Evolutionary conservation across 2,113 vertebrate genomes (phyloP).

Genomic region (Synchiropus splendidus): DNA sequence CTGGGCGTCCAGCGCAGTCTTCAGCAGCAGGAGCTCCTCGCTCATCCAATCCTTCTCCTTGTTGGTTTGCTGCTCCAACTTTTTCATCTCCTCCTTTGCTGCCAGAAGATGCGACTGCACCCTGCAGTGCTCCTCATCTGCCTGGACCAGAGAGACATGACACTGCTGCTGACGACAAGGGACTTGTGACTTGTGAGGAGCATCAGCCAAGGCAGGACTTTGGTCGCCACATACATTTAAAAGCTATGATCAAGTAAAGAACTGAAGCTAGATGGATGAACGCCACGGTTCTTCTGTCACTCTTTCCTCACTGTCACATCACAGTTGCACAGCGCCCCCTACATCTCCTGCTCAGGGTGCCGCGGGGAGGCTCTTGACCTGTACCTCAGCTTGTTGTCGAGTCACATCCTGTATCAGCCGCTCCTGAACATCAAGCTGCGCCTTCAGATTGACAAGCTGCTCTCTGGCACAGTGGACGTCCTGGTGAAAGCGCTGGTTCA

Average conservation of each 20-base stretch:
- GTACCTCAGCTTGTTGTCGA: constrained; percentile 57
- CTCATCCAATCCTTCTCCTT: constrained; percentile 26
- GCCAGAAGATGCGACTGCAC: constrained; percentile 25
- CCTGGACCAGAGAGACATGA: constrained; percentile 32
- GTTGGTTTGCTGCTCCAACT: constrained; percentile 24
- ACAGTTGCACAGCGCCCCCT: too few species aligned
- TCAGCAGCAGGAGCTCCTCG: constrained; percentile 11
- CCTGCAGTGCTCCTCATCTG: constrained; percentile 17
- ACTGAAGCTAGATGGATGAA: background rate
- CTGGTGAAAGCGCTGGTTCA: constrained; percentile 51
- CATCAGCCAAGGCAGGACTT: too few species aligned
- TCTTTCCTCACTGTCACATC: too few species aligned
- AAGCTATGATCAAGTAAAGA: background rate
- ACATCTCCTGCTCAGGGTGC: too few species aligned
- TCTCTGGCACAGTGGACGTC: constrained; percentile 66
- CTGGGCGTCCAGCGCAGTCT: constrained; percentile 24
- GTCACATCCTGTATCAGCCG: constrained; percentile 32
- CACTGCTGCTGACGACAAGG: background rate
- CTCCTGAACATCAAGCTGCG: constrained; percentile 63
- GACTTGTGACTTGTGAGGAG: too few species aligned
- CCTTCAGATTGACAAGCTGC: constrained; percentile 65
- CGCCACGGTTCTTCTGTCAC: too few species aligned
- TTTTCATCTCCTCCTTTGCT: constrained; percentile 27
- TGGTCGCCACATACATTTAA: too few species aligned
- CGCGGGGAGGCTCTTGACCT: too few species aligned